A percentile compares a stretch with the other conserved stretches of the same genome.
Conservation (phyloP, 2,113 vertebrate genomes). For the Aphyosemion australe region DNA sequence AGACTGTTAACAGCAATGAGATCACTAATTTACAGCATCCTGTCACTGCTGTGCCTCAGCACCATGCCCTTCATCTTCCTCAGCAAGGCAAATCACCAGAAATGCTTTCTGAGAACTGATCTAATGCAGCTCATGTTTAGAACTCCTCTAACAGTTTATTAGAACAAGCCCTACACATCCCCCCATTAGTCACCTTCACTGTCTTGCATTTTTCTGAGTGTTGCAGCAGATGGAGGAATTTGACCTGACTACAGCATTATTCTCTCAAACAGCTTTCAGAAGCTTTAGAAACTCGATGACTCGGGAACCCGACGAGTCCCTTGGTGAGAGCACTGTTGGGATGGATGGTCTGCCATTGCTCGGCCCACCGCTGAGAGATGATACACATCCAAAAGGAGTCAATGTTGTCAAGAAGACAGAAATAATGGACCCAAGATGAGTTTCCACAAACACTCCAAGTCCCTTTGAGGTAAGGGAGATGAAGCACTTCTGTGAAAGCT, state of each 20-base stretch:
- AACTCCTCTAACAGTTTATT: constrained; percentile 5
- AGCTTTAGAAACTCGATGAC: constrained; percentile 39
- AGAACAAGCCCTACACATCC: background rate
- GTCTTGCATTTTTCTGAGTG: constrained; percentile 18
- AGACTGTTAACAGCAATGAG: constrained; percentile 13
- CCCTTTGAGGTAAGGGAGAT: no score
- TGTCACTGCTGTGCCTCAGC: background rate
- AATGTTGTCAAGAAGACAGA: constrained; percentile 6
- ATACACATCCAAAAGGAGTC: constrained; percentile 3
- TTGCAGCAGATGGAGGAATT: constrained; percentile 10
- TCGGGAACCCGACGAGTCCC: constrained; percentile 19
- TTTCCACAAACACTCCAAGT: no score
- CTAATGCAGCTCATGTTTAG: background rate
- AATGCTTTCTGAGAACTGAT: background rate
- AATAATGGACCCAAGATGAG: background rate
- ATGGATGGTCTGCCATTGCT: background rate
- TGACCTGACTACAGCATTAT: constrained; percentile 25
- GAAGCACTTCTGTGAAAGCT: no score
- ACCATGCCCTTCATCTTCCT: no score
- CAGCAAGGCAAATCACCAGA: background rate
- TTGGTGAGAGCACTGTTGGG: constrained; percentile 8
- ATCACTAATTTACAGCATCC: background rate
- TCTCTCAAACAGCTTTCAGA: constrained; percentile 35
- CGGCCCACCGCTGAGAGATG: background rate
- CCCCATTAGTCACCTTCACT: background rate